Base-by-base conservation (phyloP, 2,888 invertebrate genomes). In the Myopa tessellatipennis region DNA sequence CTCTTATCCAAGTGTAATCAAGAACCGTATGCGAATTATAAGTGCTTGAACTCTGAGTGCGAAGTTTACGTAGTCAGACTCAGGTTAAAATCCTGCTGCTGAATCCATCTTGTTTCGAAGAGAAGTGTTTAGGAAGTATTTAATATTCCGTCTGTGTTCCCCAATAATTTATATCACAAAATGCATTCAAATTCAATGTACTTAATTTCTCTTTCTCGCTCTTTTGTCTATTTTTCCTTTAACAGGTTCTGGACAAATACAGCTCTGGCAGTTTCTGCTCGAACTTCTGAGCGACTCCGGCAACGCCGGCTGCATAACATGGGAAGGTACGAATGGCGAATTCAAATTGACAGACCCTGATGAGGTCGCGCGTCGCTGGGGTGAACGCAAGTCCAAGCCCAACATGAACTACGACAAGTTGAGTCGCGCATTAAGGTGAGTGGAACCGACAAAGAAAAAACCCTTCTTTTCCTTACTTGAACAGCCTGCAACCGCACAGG, bases 321-420 rank as follows among this genome's bases (percentile, higher is more conserved):
- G 99, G 99, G 98, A 98, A 90, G 98, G 98, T 52, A 98, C 97
- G 83, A 98, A 98, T 89, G 98, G 98, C 38, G 98, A 98, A 91
- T 98, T 98, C 92, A 99, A 99, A 91, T 92, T 99, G 85, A 97
- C 98, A 36, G 98, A 99, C 90, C 98, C 99, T 1, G 99, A 99
- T 88, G 99, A 99, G 88, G 98, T 98, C 80, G 99, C 99, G 18
- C 92, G 98, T 82, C 92, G 98, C 85, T 99, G 99, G 99, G 99
- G 99, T 77, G 99, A 99, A 90, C 92, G 99, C 82, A 99, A 99
- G 90, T 98, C 97, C 82, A 99, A 99, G 90, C 99, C 99, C 67
- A 99, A 99, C 91, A 99, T 99, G 99, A 99, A 99, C 91, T 99
- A 99, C 90, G 99, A 99, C 91, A 99, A 99, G 90, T 93, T 99